A percentile compares a stretch with the other conserved stretches of the same genome.
phyloP scores from a whole-genome alignment of 2,797 vertebrate species.

The Tamandua tetradactyla region DNA sequence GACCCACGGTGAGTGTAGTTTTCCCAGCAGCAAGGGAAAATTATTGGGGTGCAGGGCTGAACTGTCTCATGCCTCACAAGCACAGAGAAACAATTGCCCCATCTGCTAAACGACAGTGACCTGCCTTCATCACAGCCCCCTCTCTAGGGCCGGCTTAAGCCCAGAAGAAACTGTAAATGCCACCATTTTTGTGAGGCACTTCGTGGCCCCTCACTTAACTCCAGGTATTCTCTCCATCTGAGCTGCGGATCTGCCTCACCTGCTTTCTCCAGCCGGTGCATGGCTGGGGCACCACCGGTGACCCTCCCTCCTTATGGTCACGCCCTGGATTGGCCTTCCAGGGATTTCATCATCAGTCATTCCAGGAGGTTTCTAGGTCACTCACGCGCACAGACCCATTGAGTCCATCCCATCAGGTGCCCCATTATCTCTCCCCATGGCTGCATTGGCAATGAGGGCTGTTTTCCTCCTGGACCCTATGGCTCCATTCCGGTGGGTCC shows the following conservation, averaged over 20 bases:
- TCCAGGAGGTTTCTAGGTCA: background rate
- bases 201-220: background rate
- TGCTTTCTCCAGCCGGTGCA: background rate
- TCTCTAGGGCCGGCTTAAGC: background rate
- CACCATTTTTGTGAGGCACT: background rate
- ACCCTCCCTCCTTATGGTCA: background rate
- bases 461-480: background rate
- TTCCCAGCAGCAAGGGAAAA: background rate
- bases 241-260: background rate
- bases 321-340: background rate
- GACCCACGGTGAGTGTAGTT: background rate
- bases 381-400: background rate
- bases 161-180: background rate
- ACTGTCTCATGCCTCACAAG: background rate
- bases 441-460: background rate
- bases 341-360: background rate
- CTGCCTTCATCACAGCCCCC: rapidly evolving
- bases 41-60: background rate
- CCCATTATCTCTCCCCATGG: background rate
- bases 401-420: background rate
- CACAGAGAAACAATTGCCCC: background rate
- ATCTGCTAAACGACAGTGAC: background rate
- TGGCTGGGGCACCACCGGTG: background rate
- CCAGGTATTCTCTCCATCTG: background rate
- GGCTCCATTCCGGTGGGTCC: background rate